These are phyloP conservation scores for Oasisia sp. DNA, from an alignment of 2,888 invertebrate species.

Conservation along the genomic window DNA sequence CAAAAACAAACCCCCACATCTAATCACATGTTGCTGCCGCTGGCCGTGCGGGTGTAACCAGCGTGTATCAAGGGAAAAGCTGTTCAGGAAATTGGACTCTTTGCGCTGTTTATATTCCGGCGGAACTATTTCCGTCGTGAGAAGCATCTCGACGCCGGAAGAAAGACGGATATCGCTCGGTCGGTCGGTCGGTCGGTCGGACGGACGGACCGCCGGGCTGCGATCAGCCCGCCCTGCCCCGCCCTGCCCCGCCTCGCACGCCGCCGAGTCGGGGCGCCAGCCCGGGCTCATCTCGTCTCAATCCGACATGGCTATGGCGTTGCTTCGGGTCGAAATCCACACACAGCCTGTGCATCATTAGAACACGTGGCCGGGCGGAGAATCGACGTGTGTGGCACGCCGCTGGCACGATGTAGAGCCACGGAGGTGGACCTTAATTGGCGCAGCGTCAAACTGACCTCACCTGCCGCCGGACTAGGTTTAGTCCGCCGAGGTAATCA, in stretches of 20 bases:
- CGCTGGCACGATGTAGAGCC: background rate
- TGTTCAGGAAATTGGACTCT: background rate
- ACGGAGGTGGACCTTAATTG: background rate
- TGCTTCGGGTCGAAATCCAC: background rate
- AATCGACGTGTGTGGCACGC: background rate
- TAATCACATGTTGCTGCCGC: no score
- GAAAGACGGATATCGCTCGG: background rate
- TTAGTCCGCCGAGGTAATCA: background rate
- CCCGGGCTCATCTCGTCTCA: background rate
- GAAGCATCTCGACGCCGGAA: background rate
- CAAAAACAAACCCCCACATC: no score
- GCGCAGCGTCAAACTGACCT: background rate
- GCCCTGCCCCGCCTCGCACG: background rate
- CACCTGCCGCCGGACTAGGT: background rate
- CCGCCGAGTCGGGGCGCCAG: background rate
- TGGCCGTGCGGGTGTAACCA: no score
- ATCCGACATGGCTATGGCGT: background rate
- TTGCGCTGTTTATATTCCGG: background rate
- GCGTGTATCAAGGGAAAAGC: background rate
- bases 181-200: background rate
- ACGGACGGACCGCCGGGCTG: background rate
- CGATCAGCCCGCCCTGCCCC: background rate
- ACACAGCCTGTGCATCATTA: conserved; percentile 3
- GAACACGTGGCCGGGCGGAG: background rate
- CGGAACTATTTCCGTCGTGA: background rate